Conservation (phyloP, 2,888 invertebrate species). For the Pollenia angustigena region DNA sequence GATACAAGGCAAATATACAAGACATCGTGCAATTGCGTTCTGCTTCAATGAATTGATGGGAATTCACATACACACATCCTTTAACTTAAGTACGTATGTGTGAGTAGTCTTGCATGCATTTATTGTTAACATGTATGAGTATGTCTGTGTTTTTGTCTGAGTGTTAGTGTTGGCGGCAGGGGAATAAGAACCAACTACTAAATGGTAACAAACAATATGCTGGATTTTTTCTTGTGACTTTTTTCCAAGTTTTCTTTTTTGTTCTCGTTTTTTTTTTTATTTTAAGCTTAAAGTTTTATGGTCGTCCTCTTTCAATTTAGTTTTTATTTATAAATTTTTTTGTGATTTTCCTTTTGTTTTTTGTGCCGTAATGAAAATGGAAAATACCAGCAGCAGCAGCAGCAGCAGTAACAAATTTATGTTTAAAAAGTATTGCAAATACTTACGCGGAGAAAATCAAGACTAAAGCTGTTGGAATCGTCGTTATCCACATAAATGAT, state of each 20-base stretch:
- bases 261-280: slow-evolving; percentile 45
- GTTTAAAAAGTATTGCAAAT: slow-evolving; percentile 15
- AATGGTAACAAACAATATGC: slow-evolving; percentile 68
- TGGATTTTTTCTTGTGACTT: slow-evolving; percentile 41
- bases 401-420: slow-evolving; percentile 14
- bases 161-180: background rate
- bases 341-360: slow-evolving; percentile 3
- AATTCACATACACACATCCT: slow-evolving; percentile 3
- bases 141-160: background rate
- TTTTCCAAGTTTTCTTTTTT: slow-evolving; percentile 9
- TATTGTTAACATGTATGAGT: slow-evolving; percentile 4
- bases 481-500: slow-evolving; percentile 84
- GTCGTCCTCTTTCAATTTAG: slow-evolving; percentile 36
- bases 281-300: slow-evolving; percentile 65
- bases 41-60: slow-evolving; percentile 67
- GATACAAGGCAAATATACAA: slow-evolving; percentile 59
- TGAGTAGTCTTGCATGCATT: slow-evolving; percentile 49
- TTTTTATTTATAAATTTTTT: slow-evolving; percentile 18
- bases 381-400: slow-evolving; percentile 29
- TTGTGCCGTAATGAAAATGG: slow-evolving; percentile 55
- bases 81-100: background rate
- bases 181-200: slow-evolving; percentile 36
- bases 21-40: slow-evolving; percentile 72
- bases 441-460: slow-evolving; percentile 84
- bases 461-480: slow-evolving; percentile 84